These are phyloP conservation scores for Pammene aurita DNA, from an alignment of 2,888 invertebrate species.

Conservation along the genomic window DNA sequence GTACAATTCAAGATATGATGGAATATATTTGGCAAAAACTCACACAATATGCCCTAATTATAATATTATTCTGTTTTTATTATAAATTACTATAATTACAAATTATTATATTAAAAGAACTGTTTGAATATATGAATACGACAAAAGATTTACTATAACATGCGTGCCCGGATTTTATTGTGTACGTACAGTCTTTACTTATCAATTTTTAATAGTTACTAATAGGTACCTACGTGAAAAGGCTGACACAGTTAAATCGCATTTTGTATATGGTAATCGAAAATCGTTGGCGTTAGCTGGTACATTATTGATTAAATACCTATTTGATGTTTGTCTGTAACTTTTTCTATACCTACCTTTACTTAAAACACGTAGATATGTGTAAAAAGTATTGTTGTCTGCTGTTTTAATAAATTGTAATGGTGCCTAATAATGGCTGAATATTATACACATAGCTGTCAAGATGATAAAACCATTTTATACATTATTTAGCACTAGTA, in stretches of 20 bases:
- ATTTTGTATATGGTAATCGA: constrained; percentile 59
- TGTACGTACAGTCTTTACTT: too few relatives aligned
- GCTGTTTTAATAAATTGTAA: constrained; percentile 29
- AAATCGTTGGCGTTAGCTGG: constrained; percentile 39
- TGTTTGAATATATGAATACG: too few relatives aligned
- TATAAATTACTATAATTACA: too few relatives aligned
- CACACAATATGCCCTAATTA: too few relatives aligned
- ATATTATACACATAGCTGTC: neutral
- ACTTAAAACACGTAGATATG: constrained; percentile 36
- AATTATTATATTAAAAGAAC: too few relatives aligned
- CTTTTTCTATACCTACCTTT: constrained; percentile 37
- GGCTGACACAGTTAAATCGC: constrained; percentile 76
- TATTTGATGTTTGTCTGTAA: constrained; percentile 41
- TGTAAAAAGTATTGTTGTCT: constrained; percentile 38
- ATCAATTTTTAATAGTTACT: constrained; percentile 78
- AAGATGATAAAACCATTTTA: constrained; percentile 1
- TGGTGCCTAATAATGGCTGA: constrained; percentile 21
- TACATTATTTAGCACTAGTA: neutral
- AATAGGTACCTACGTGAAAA: constrained; percentile 73
- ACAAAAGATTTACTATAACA: too few relatives aligned
- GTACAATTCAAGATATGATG: too few relatives aligned
- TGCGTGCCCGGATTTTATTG: too few relatives aligned
- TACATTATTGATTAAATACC: constrained; percentile 38
- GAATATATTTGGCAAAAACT: too few relatives aligned
- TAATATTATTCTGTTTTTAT: too few relatives aligned